Evolutionary conservation across 2,888 invertebrate genomes (phyloP), one percentile per base, ranked within the genome.

Genomic region (Drosophila recens): DNA sequence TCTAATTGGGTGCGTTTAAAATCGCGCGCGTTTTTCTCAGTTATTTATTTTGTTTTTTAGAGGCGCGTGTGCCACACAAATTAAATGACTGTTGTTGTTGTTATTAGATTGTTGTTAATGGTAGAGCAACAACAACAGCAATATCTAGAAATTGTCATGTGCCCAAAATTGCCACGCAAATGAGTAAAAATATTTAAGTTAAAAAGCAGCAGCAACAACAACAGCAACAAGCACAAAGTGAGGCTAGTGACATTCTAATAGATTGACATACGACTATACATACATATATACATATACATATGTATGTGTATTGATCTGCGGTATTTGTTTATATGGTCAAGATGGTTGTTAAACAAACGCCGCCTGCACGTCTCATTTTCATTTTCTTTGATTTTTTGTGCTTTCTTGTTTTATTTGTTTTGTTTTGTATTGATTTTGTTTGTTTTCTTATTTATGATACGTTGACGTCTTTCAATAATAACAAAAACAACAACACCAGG

Each of bases 111-210:
- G 34, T 23, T 48, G 52, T 67, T 27, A 71, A 71, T 59, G 65
- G 33, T 40, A 49, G 43, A 66, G 53, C 30, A 48, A 56, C 65
- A 53, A 54, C 63, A 63, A 43, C 13, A 61, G n/a, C n/a, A 52
- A 38, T 20, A 48, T 36, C 45, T 65, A 48, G 11, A 82, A 73
- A 82, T 68, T 88, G 89, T 90, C 90, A 86, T 86, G 90, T 90
- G 85, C 67, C 88, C 70, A 61, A 86, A 89, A 90, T 90, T 85
- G 89, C 75, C 78, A 86, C 75, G 78, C 80, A 90, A 89, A 86
- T 86, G 80, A 70, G 86, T 73, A 73, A 90, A 88, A 85, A 86
- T 86, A 88, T 86, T 86, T 80, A 82, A 90, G 69, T 65, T 64
- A 68, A 80, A 52, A 54, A 62, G 49, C 57, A 64, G 59, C 45